A percentile compares a stretch with the other conserved stretches of the same genome.
Conservation (phyloP, 35 echinoderm and acorn worm species). For the Heliocidaris tuberculata region DNA sequence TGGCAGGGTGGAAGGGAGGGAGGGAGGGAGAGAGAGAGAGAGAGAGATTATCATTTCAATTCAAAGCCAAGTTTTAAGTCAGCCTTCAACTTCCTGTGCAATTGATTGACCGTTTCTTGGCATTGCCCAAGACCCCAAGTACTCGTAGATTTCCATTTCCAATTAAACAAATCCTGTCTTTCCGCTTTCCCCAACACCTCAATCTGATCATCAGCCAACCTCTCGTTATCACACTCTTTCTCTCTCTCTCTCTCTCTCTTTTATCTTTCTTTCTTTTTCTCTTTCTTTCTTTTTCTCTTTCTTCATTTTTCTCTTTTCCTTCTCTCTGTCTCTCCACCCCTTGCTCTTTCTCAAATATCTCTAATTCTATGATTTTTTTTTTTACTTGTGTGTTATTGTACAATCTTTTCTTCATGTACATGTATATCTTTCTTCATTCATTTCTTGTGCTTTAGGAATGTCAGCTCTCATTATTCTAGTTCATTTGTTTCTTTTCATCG, state of each 20-base stretch:
- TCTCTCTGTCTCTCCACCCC: too few species aligned
- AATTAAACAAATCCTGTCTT: slow-evolving; percentile 28
- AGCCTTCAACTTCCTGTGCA: neutral
- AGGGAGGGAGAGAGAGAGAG: neutral
- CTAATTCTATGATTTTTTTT: too few species aligned
- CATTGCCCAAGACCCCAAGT: neutral
- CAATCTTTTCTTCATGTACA: too few species aligned
- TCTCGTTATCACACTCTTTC: neutral
- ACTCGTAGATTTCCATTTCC: neutral
- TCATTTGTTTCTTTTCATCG: too few species aligned
- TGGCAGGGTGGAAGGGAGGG: neutral
- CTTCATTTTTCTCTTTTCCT: too few species aligned
- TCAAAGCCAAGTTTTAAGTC: neutral
- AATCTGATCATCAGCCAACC: neutral
- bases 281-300: neutral
- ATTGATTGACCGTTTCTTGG: neutral
- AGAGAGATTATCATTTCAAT: neutral
- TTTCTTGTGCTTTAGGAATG: too few species aligned
- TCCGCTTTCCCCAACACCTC: slow-evolving; percentile 20
- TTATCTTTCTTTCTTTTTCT: neutral
- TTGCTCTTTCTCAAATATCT: neutral
- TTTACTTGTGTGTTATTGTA: too few species aligned
- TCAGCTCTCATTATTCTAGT: too few species aligned
- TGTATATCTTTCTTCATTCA: too few species aligned
- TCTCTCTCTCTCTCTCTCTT: neutral